Evolutionary conservation across 2,113 vertebrate species (phyloP), one percentile per base, ranked within the genome.

Genomic region (Struthidea cinerea): DNA sequence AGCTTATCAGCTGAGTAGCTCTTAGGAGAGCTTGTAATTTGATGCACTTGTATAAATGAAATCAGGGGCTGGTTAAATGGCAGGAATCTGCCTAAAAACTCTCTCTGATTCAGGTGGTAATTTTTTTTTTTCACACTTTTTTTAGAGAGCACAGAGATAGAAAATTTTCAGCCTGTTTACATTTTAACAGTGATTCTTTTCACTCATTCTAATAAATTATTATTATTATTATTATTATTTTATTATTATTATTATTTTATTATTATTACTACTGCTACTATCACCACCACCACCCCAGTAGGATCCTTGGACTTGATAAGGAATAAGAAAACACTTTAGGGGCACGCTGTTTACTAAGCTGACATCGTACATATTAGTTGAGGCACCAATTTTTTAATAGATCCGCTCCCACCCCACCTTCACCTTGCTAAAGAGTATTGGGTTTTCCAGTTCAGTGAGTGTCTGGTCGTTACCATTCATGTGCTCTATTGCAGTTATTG

Each of bases 241-340:
- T 46, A 33, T 52, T 37, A 57, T 94, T 95, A 69, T 24, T 46
- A 23, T 18, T 49, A 39, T 21, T n/a, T 94, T 95, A 69, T 24
- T 46, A 23, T 18, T 49, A 39, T 21, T n/a, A 30, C 11, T 60
- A 16, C 7, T 30, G 12, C 9, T 30, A 16, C 11, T 89, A 65
- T 84, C 79, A 91, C 95, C 89, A 94, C 82, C 90, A 70, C 44
- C n/a, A 16, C 26, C 67, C 76, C 63, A 87, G 73, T 87, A 84
- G 91, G 23, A 22, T 79, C 70, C 90, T 91, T 64, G 37, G 75
- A 37, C 42, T 1, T 56, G 81, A 65, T 77, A 78, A 88, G 87
- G 46, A 93, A 69, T 84, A 87, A 63, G 26, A 33, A 84, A 89
- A 83, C 73, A 77, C 55, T 68, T 76, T 56, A 33, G 56, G 13